Base-by-base conservation (phyloP, 1,140 invertebrate genomes). In the Diorhabda sublineata region DNA sequence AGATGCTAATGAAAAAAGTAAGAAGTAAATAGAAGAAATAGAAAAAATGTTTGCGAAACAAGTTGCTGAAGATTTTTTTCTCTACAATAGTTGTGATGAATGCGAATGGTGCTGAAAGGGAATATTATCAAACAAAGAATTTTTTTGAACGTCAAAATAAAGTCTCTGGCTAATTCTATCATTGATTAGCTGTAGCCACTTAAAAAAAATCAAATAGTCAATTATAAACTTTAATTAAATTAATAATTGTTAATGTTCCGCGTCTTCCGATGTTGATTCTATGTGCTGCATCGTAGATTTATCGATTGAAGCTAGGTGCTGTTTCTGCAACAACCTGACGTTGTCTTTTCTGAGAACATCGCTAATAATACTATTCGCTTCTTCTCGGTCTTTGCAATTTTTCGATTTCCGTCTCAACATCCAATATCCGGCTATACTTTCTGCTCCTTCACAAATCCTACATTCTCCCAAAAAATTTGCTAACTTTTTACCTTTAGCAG, bases 351-450 rank as follows among this genome's bases (percentile, higher is more conserved):
- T 67, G 60, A 76, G 73, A 9, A 78, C 70, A 61, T 79, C 78
- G 42, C 76, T 69, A 6, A 79, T 61, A 9, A 78, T 64, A n/a
- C 74, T 67, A 66, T 73, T 70, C 2, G 75, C 70, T 5, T 73
- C 66, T 59, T 78, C 74, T 61, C 76, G 71, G 60, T 77, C 75
- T 60, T 77, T 76, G 63, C 78, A 79, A 69, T 74, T 73, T 2
- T 73, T 64, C 4, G 77, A 77, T 65, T 69, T 68, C 5, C 73
- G 70, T 42, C 67, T 69, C n/a, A 77, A 45, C 26, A 78, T 45
- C 78, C 78, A 79, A 43, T 75, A 68, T 45, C 78, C 78, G 3
- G 74, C 71, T 5, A 79, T 72, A 1, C 71, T 74, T 44, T 79
- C 78, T 5, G 69, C 67, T 3, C 74, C 73, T 44, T 75, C 73